Percentiles rank a stretch among this genome's conserved stretches.
Conservation (phyloP, 92 coral and sea anemone species). For the Porites cylindrica region DNA sequence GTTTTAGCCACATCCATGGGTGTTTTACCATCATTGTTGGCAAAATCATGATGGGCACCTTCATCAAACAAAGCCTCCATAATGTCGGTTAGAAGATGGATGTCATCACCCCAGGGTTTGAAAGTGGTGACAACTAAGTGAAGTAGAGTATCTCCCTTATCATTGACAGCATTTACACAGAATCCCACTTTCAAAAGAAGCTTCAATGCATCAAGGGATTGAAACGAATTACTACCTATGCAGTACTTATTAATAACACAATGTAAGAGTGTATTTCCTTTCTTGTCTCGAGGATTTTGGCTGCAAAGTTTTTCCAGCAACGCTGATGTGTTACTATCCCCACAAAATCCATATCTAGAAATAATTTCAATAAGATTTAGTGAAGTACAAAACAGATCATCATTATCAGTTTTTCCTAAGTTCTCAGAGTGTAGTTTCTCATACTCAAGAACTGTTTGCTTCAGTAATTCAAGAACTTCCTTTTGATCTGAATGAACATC, state of each 20-base stretch:
- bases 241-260: too few relatives aligned
- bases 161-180: neutral
- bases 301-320: neutral
- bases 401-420: neutral
- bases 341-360: neutral
- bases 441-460: neutral
- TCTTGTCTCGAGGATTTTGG: neutral
- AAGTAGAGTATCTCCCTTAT: neutral
- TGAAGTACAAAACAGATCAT: neutral
- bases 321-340: neutral
- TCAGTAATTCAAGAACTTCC: neutral
- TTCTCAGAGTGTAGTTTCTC: neutral
- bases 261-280: neutral
- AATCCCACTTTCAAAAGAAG: slow-evolving; percentile 29
- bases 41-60: slow-evolving; percentile 63
- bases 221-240: too few relatives aligned
- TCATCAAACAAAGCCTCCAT: slow-evolving; percentile 48
- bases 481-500: too few relatives aligned
- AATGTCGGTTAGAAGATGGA: neutral
- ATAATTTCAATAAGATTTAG: too few relatives aligned
- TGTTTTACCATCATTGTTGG: slow-evolving; percentile 58
- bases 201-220: neutral
- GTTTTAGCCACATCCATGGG: slow-evolving; percentile 55
- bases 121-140: neutral
- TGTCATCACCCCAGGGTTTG: too few relatives aligned